Evolutionary conservation across 2,888 invertebrate genomes (phyloP), one percentile per base, ranked within the genome.

Genomic region (Homarus gammarus): DNA sequence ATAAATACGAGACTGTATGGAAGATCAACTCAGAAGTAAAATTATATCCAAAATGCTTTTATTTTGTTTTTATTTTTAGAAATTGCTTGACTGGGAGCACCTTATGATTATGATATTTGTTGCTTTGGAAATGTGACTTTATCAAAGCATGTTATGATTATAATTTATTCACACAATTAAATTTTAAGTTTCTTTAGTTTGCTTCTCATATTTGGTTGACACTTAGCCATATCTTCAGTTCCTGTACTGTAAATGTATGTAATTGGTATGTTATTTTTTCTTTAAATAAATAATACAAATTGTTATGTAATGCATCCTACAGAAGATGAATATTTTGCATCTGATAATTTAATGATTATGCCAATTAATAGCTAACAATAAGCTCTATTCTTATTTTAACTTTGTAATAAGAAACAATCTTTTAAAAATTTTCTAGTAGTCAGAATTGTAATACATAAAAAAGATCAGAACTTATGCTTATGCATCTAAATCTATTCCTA

Each of bases 101-200:
- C 61, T 56, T 22, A 56, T 64, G 27, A 27, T 79, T 36, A 61
- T 51, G 61, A 15, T 33, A 78, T 78, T 31, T 78, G 36, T 61
- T 79, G 79, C 61, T 31, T 10, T 38, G n/a, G 79, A 64, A 38
- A 64, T 31, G 40, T 79, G 64, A 61, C 61, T 31, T 38, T 79
- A 44, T 79, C 38, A 12, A 64, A 38, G 79, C 79, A 79, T 79
- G 61, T 64, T 61, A 38, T 79, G 64, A n/a, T 64, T 38, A 33
- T 51, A 77, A n/a, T 49, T 64, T n/a, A 64, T 15, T 49, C n/a
- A 61, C 36, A 79, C n/a, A 38, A 36, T 8, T n/a, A n/a, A n/a
- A n/a, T n/a, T n/a, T n/a, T n/a, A n/a, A n/a, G n/a, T n/a, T n/a
- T n/a, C n/a, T n/a, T n/a, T n/a, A n/a, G 22, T 56, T 56, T 56